These are phyloP conservation scores for Drosophila melanosoma DNA, from an alignment of 2,888 invertebrate species.

Conservation along the genomic window DNA sequence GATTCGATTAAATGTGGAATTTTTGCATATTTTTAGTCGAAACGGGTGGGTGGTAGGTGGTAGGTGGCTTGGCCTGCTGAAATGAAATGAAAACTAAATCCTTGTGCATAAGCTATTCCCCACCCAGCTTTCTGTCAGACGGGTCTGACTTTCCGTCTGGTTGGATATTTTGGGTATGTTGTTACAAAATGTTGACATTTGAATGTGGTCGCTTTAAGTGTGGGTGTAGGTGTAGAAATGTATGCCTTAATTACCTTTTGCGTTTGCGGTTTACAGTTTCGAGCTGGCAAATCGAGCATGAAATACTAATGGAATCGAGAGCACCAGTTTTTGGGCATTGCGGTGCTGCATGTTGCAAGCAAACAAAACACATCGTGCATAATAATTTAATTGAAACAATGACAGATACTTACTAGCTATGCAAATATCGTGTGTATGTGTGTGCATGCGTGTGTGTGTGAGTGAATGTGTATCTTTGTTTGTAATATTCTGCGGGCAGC, in stretches of 20 bases:
- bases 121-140: neutral
- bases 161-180: neutral
- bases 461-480: neutral
- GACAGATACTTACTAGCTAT: conserved; percentile 26
- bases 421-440: conserved; percentile 2
- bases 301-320: conserved; percentile 46
- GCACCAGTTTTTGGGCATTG: conserved; percentile 18
- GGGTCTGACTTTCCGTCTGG: neutral
- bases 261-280: conserved; percentile 26
- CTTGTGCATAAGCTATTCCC: neutral
- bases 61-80: neutral
- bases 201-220: conserved; percentile 24
- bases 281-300: conserved; percentile 49
- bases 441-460: neutral
- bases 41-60: neutral
- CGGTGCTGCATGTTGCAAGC: conserved; percentile 15
- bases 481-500: conserved; percentile 9
- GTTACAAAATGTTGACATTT: conserved; percentile 42
- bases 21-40: conserved; percentile 9
- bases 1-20: conserved; percentile 35
- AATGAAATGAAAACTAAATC: neutral
- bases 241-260: conserved; percentile 43
- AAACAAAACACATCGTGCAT: conserved; percentile 30
- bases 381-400: conserved; percentile 31
- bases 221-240: conserved; percentile 5